Base-by-base conservation (phyloP, 2,888 invertebrate genomes). In the Taenaris catops region DNA sequence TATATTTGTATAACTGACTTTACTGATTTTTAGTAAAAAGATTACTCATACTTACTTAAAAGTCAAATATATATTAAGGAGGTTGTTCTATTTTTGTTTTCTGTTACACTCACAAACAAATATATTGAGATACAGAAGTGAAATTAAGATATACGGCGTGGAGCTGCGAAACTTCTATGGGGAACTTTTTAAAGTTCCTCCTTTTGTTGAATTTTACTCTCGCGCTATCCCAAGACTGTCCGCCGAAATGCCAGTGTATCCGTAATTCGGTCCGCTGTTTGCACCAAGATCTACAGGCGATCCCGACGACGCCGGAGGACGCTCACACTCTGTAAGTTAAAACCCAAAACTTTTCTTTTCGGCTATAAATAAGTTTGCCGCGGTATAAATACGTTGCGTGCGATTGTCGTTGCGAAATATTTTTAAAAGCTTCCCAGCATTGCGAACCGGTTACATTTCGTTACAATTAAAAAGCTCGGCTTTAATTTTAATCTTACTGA, bases 281-380 rank as follows among this genome's bases (percentile, higher is more conserved):
- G 11, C 70, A 69, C 29, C 68, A 70, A 43, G 66, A 66, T 40
- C 53, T 80, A 47, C 53, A 52, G 38, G 54, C 55, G 11, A 58
- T 79, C 18, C 80, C 80, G 38, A 61, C 58, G 40, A 51, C 63
- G 5, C 58, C 76, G 21, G 32, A 51, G 25, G 71, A 79, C 29
- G 63, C 68, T n/a, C 65, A 70, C 44, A 78, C 74, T 7, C 54
- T 81, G 80, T 81, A 59, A 79, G 80, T 80, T 63, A n/a, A 38
- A 23, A 11, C 6, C 14, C 33, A 16, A 51, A 51, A 48, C 38
- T 55, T 49, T 46, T 25, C 23, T 42, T 28, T 8, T 20, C 29
- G 35, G 34, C 41, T 47, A 46, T 46, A 38, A 39, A 38, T 42
- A 43, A 38, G 8, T 43, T 31, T 26, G 25, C 23, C 34, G 37